phyloP scores from a whole-genome alignment of 2,113 vertebrate genomes.

The Vanacampus margaritifer region DNA sequence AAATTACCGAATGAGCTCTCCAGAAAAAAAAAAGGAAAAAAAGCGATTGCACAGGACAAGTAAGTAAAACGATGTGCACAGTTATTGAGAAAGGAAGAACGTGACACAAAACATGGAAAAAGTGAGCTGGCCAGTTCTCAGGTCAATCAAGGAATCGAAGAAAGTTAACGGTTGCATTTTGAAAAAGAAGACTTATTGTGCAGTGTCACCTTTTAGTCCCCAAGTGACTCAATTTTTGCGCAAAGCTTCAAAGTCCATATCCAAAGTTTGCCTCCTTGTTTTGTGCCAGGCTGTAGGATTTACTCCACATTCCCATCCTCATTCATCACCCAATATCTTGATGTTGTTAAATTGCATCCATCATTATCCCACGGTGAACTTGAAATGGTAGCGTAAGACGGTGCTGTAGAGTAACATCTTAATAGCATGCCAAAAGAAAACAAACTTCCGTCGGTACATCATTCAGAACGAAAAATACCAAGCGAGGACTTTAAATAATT shows the following conservation, averaged over 20 bases:
- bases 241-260: slow-evolving; percentile 37
- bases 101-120: slow-evolving; percentile 18
- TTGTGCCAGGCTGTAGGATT: slow-evolving; percentile 20
- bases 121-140: slow-evolving; percentile 22
- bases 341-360: slow-evolving; percentile 3
- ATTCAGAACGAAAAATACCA: slow-evolving; percentile 36
- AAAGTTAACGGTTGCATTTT: slow-evolving; percentile 37
- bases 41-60: slow-evolving; percentile 40
- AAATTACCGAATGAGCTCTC: no score
- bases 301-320: slow-evolving; percentile 18
- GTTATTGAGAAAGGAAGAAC: slow-evolving; percentile 26
- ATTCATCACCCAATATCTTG: slow-evolving; percentile 14
- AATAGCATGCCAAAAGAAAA: slow-evolving; percentile 7
- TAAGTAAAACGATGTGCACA: slow-evolving; percentile 40
- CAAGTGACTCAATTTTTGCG: slow-evolving; percentile 37
- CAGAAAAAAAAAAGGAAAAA: no score
- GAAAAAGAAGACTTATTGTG: slow-evolving; percentile 36
- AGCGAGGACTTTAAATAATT: slow-evolving; percentile 9
- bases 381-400: slow-evolving; percentile 21
- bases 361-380: slow-evolving; percentile 3
- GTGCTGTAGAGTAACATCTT: slow-evolving; percentile 34
- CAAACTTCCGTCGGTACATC: slow-evolving; percentile 26
- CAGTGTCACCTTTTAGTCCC: slow-evolving; percentile 29
- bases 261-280: slow-evolving; percentile 10
- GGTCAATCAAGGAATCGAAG: slow-evolving; percentile 62